Evolutionary conservation across 1,140 invertebrate species (phyloP), one percentile per base, ranked within the genome.

Genomic region (Tachypleus tridentatus): DNA sequence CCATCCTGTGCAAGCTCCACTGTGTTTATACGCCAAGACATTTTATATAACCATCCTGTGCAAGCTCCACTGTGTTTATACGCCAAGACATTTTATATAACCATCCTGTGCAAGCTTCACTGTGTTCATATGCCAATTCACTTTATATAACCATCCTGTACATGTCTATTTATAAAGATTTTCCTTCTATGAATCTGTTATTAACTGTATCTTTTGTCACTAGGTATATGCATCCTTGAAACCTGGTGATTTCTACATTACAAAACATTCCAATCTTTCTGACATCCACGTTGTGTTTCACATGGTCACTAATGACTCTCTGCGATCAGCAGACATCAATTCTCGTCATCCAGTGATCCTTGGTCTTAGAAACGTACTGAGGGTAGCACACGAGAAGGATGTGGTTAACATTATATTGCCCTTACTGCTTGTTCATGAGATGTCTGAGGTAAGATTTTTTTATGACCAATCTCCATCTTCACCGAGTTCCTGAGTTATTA

Each of bases 211-310:
- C 2, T 29, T 29, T 29, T 29, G 29, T 54, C 7, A 54, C 7
- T 54, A 7, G n/a, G 53, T 3, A 8, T 54, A 7, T 54, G n/a
- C 53, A 6, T 54, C 51, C 4, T 60, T 76, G 60, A 84, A 87
- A 76, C 83, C 87, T 1, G 96, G 96, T 4, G 96, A 98, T 79
- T 88, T 97, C 72, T 96, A 91, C 76, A 85, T 97, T 7, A 97
- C 94, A 4, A 84, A 86, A 67, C 96, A 98, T 84, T 97, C 93
- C 61, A 98, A 98, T 83, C 81, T 98, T 63, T 85, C 91, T 7
- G 89, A 96, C 76, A 88, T 91, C 57, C 93, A 98, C 79, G 85
- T 95, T 4, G 86, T 97, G 64, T 98, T 97, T 80, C 95, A 98
- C 76, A 84, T 99, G 71, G 87, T 97, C 0, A 84, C 85, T 3